Evolutionary conservation across 2,797 vertebrate species (phyloP), one percentile per base, ranked within the genome.

Genomic region (Agapornis canus): DNA sequence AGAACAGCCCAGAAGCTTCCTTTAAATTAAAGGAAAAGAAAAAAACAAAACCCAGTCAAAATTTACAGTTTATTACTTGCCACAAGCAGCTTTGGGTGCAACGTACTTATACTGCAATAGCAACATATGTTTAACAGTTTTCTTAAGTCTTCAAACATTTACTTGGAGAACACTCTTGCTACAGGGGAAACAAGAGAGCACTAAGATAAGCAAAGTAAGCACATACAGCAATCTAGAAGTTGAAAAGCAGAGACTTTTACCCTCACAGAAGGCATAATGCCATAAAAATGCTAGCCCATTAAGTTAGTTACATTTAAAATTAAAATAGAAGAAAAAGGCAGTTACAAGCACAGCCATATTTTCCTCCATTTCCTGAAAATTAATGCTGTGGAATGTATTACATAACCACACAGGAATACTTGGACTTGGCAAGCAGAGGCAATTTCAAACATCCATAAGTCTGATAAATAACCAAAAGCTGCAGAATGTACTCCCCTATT

Each of bases 1-100:
- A 99, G 98, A 94, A 99, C 72, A 84, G 98, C 92, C 89, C 95
- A 98, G 65, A 99, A 97, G 59, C 97, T 98, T 97, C 98, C 99
- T 99, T 95, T 49, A 96, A 91, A 95, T 92, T 45, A 82, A 91
- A 88, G 14, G 49, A 43, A 5, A 82, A 57, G 32, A 54, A 57
- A 10, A 59, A 42, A 18, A 89, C 39, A 7, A 31, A 18, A 52
- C 40, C 9, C 20, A 47, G 54, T 60, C 19, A 90, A 51, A 92
- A 47, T 14, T 22, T 42, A 42, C 9, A 4, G 11, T 86, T 43
- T 83, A 17, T 61, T 92, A 85, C 17, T 88, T 72, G 11, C 20
- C 54, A 71, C 10, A 61, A n/a, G 57, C 11, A 90, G 43, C 26
- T 76, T 22, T 9, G 27, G 23, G 31, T 92, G 17, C 21, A 86